Percentiles rank a stretch among this genome's conserved stretches.
Evolutionary conservation across 2,113 vertebrate genomes (phyloP).

Genomic region (Psammodynastes pulverulentus): DNA sequence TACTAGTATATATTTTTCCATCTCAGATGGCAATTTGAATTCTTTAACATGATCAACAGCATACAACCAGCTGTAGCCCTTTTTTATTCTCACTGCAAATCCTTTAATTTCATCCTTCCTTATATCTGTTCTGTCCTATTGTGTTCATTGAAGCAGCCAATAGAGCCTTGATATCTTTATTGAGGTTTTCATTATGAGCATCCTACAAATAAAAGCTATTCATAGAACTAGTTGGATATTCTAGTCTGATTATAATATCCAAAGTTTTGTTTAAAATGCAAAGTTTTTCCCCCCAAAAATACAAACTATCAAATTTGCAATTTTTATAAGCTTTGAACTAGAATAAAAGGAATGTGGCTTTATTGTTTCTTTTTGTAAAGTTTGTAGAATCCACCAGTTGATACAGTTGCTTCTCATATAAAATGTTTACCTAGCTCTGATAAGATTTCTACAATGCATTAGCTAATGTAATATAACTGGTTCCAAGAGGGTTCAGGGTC

Average conservation of each 20-base stretch:
- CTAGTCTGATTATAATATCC: slow-evolving; percentile 59
- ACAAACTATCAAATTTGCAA: slow-evolving; percentile 64
- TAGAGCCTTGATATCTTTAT: neutral
- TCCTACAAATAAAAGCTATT: neutral
- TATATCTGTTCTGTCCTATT: neutral
- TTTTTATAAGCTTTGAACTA: slow-evolving; percentile 68
- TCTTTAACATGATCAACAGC: neutral
- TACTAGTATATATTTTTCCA: neutral
- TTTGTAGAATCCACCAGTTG: slow-evolving; percentile 66
- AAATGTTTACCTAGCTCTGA: slow-evolving; percentile 53
- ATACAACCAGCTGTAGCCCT: neutral
- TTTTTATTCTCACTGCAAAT: too few species aligned
- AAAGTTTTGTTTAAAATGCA: slow-evolving; percentile 49
- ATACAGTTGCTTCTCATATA: slow-evolving; percentile 61
- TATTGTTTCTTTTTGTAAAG: slow-evolving; percentile 62
- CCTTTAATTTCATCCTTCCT: neutral
- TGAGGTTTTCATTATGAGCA: neutral
- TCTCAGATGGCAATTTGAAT: neutral
- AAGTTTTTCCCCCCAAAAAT: neutral
- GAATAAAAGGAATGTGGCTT: slow-evolving; percentile 51
- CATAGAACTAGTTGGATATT: neutral
- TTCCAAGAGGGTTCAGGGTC: slow-evolving; percentile 68
- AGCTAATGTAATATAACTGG: slow-evolving; percentile 70
- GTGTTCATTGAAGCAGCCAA: neutral
- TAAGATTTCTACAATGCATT: slow-evolving; percentile 64